Evolutionary conservation across 2,113 vertebrate species (phyloP), one percentile per base, ranked within the genome.

Genomic region (Oxygymnocypris stewartii): DNA sequence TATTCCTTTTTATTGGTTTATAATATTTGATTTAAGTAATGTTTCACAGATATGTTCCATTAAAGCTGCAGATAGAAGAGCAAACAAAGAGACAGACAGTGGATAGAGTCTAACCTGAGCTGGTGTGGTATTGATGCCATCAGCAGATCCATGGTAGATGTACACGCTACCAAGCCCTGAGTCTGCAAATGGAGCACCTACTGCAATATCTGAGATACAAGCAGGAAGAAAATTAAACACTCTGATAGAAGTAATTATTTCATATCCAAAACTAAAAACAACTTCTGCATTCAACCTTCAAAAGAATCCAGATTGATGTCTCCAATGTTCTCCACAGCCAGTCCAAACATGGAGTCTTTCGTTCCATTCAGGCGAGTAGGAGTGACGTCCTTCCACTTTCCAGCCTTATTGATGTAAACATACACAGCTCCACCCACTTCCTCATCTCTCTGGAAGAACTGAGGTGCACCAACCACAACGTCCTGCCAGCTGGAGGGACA

Each of bases 281-380:
- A 14, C 77, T 10, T 63, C 28, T 14, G 23, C 25, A 59, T 42
- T 89, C 92, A 84, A 98, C 98, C 98, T 92, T 95, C 91, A 75
- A 95, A 99, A 12, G 96, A 96, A 1, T 99, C 98, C 91, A 96
- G 96, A 93, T 99, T 99, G 86, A 98, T 12, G 76, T 99, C 98
- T 1, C 98, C 98, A 2, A 98, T 93, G 75, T 96, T 97, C 91
- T 97, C 95, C 75, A 99, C 98, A 0, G 97, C 95, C 85, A 99
- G 93, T 59, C 98, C 98, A 90, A 99, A 99, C 98, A 99, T 99
- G 0, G 98, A 99, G 91, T 97, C 95, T 42, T 96, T 96, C 81
- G 95, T 96, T 86, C 98, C 98, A 1, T 96, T 96, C 2, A 99
- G 92, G 79, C 96, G 96, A 37, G 96, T 61, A 0, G 96, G 96